Base-by-base conservation (phyloP, 2,113 vertebrate species). In the Regulus satrapa region DNA sequence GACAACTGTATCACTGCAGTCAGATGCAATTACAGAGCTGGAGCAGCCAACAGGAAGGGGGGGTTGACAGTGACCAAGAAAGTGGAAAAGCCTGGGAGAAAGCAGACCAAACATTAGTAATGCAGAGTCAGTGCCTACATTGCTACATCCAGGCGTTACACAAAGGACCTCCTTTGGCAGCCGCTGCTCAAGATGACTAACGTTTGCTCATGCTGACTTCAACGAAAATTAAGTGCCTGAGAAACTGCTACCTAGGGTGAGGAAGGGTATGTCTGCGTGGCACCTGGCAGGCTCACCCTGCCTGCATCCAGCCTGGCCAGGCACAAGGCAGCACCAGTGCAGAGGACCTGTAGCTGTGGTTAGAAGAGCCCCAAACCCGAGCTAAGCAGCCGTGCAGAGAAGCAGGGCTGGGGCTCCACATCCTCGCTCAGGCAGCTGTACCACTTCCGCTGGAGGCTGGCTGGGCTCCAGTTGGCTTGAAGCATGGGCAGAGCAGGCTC, bases 111-210 rank as follows among this genome's bases (percentile, higher is more conserved):
- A 96, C 32, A 91, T 86, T 61, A 96, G 76, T 71, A 95, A 93
- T 26, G 82, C 88, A 59, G 85, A 96, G 82, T 67, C 92, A 88
- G 71, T 86, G 79, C 68, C 92, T 49, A 25, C 82, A 74, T 96
- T 96, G 90, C 95, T 94, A 95, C 92, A 96, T 84, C 83, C 78
- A 49, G 7, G 76, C 0, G 6, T 93, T 96, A 89, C 79, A 95
- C 88, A 96, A 96, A 96, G 79, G 56, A 86, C 64, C 92, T 96
- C 59, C 68, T 96, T 83, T 94, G 94, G 94, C 95, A 96, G 41
- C 94, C 9, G 7, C 64, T 78, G 1, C 79, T 77, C 68, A 86
- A 61, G 92, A 93, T 96, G 94, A 97, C 90, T 97, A 97, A 96
- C 18, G 1, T 93, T 95, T 90, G 88, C 72, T 95, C 90, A 94